Conservation (phyloP, 37 sponge, comb jelly and placozoan genomes). For the Axinella damicornis region DNA sequence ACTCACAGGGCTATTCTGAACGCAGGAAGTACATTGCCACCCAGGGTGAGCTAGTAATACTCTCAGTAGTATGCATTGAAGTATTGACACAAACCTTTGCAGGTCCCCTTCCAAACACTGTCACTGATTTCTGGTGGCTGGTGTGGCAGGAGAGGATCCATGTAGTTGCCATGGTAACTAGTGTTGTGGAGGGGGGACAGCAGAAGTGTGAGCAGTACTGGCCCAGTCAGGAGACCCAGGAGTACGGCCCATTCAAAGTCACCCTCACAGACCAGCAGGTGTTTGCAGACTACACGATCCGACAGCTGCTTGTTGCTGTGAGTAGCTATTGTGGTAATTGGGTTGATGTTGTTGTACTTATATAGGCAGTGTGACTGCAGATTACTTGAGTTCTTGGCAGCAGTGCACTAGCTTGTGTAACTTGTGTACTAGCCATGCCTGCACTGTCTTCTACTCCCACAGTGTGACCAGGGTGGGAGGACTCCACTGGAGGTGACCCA, state of each 20-base stretch:
- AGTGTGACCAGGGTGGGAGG: too few species aligned
- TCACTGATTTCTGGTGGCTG: conserved; percentile 30
- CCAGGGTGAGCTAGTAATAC: conserved; percentile 41
- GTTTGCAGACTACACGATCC: conserved; percentile 25
- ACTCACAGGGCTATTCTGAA: conserved; percentile 52
- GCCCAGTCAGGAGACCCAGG: not conserved
- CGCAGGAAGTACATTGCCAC: conserved; percentile 54
- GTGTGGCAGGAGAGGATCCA: conserved; percentile 34
- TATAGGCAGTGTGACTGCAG: not conserved
- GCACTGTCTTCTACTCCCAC: too few species aligned
- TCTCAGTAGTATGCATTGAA: too few species aligned
- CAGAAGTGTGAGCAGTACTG: conserved; percentile 48
- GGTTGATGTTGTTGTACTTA: not conserved
- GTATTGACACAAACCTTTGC: not conserved
- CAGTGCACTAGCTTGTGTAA: too few species aligned
- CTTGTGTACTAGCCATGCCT: too few species aligned
- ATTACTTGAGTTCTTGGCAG: too few species aligned
- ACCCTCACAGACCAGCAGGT: conserved; percentile 5
- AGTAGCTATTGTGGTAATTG: not conserved
- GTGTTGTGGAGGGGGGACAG: conserved; percentile 19
- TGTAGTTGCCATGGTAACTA: conserved; percentile 34
- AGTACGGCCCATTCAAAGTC: conserved; percentile 33
- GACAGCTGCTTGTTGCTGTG: not conserved
- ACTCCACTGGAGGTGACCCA: conserved; percentile 36
- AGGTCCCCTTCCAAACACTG: conserved; percentile 21